Base-by-base conservation (phyloP, 2,888 invertebrate species). In the Clitarchus hookeri region DNA sequence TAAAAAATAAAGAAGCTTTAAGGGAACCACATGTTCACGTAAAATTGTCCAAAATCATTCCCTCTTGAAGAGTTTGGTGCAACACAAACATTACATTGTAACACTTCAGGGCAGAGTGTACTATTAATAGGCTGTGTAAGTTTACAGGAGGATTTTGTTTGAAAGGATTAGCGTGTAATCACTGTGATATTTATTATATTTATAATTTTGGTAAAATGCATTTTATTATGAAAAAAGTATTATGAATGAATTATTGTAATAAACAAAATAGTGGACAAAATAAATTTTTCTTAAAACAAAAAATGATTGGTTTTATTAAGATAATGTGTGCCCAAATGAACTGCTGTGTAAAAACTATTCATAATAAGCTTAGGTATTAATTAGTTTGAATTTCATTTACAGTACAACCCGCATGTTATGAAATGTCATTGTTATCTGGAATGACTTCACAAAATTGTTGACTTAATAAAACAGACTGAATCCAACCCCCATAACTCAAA, bases 171-270 rank as follows among this genome's bases (percentile, higher is more conserved):
- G 27, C 19, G 27, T 82, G 11, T 82, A 82, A 82, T 82, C 27
- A 36, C 27, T 82, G 44, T 82, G 82, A 36, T 36, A 36, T 82
- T 82, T 82, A 82, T 36, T 82, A 82, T 82, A 82, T 82, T 36
- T 82, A 44, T 82, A 82, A 36, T 82, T 82, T 82, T 36, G 44
- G 27, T 36, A 36, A 27, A 13, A 82, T 82, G 36, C 26, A 82
- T 82, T 82, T 82, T 82, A 82, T 36, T 82, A 82, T 82, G 16
- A 36, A 82, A 27, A 36, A 82, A 36, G 82, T 82, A 82, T 82
- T 82, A 36, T 27, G 44, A 82, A n/a, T 16, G n/a, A 65, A 65
- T n/a, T 65, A 65, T 65, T 65, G 65, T 65, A 65, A 65, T 65
- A n/a, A 65, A 65, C n/a, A 65, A 65, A 65, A 65, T 65, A 65